Base-by-base conservation (phyloP, 2,888 invertebrate genomes). In the Noctua pronuba region DNA sequence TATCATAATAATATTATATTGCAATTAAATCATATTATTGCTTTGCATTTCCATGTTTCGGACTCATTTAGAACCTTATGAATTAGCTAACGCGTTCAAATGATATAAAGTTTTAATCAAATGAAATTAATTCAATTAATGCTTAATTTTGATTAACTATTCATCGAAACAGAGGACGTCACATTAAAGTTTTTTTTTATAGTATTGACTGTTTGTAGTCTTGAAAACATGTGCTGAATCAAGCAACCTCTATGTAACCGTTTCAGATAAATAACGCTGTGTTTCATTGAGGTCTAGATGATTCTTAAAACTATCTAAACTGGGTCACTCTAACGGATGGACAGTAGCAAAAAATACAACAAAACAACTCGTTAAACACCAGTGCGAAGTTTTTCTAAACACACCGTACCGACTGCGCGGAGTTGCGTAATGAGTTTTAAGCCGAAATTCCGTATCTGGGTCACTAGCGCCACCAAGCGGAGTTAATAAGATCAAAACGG, bases 401-500 rank as follows among this genome's bases (percentile, higher is more conserved):
- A 46, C 66, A 76, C 77, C 72, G 66, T 70, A 67, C 85, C 77
- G 73, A 77, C 80, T 77, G 46, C 46, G 49, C 72, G 72, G 44
- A 46, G 86, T 93, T 93, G 90, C 91, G 88, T 86, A 92, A 93
- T 86, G 80, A 78, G 77, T 87, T 85, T 86, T 79, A 84, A 79
- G 73, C 83, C 88, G 83, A 91, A 88, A 88, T 88, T 73, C 79
- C 62, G 82, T 88, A 92, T 91, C 89, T 91, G 84, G 93, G 92
- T 87, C 92, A 90, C 79, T 83, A 88, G 85, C 87, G 84, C 86
- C 84, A 75, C 79, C 79, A 80, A 80, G 76, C 89, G 78, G 77
- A 84, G 78, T 82, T 84, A 89, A 90, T 74, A 92, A 91, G 86
- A 90, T 83, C 89, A 91, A 90, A 92, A 90, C 88, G 88, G 79